These are phyloP conservation scores for Rhinophrynus dorsalis DNA, from an alignment of 2,797 vertebrate genomes.

Conservation along the genomic window DNA sequence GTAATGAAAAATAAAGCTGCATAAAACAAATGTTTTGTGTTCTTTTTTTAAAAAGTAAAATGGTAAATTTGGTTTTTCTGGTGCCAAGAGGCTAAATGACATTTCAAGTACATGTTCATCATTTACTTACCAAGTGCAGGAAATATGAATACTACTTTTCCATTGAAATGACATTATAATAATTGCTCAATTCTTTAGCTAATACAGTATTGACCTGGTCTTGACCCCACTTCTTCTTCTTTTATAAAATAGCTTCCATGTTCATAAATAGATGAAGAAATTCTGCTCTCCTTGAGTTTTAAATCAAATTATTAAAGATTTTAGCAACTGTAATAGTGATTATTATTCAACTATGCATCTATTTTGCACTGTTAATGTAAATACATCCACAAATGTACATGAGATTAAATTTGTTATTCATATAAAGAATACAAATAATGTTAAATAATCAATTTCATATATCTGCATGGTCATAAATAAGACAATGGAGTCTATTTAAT, in stretches of 20 bases:
- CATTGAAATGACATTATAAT: slow-evolving; percentile 29
- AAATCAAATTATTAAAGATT: not conserved
- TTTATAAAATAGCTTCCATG: slow-evolving; percentile 29
- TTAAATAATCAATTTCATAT: too few relatives aligned
- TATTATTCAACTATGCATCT: too few relatives aligned
- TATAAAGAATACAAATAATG: too few relatives aligned
- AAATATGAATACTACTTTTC: slow-evolving; percentile 14
- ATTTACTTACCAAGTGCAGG: slow-evolving; percentile 32
- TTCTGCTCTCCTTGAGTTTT: slow-evolving; percentile 17
- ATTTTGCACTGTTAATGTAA: too few relatives aligned
- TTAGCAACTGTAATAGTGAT: not conserved
- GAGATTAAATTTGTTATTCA: too few relatives aligned
- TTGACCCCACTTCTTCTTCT: slow-evolving; percentile 17
- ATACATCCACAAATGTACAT: too few relatives aligned
- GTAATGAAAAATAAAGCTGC: too few relatives aligned
- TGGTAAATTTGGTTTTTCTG: too few relatives aligned
- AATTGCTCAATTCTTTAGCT: slow-evolving; percentile 43
- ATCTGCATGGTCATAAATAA: too few relatives aligned
- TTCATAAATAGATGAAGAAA: slow-evolving; percentile 31
- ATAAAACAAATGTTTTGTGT: too few relatives aligned
- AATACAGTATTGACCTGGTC: slow-evolving; percentile 40
- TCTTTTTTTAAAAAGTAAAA: too few relatives aligned
- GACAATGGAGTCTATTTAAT: too few relatives aligned
- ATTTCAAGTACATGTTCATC: slow-evolving; percentile 32
- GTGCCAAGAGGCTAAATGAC: slow-evolving; percentile 35